Conservation (phyloP, 1,140 invertebrate species). For the Hypothenemus hampei region DNA sequence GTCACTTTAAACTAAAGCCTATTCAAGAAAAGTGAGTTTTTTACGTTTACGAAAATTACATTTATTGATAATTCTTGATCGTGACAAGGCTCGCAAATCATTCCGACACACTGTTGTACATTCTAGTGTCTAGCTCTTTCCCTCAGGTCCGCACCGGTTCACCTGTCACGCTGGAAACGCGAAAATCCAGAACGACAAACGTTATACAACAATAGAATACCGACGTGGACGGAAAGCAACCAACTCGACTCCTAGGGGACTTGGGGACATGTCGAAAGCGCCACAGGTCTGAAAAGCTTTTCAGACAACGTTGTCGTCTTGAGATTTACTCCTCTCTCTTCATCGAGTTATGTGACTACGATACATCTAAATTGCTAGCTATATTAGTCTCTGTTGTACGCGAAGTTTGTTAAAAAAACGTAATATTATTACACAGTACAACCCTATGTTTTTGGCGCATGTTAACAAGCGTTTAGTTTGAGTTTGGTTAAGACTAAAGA, state of each 20-base stretch:
- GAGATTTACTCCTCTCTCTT: too few species aligned
- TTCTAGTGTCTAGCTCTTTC: constrained; percentile 11
- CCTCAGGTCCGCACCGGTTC: constrained; percentile 15
- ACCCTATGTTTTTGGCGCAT: too few species aligned
- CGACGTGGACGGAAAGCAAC: constrained; percentile 26
- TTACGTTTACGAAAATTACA: too few species aligned
- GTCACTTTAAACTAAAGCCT: not conserved
- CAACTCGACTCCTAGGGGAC: constrained; percentile 13
- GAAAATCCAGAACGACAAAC: constrained; percentile 22
- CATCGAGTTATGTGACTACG: constrained; percentile 17
- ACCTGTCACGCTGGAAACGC: constrained; percentile 20
- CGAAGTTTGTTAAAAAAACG: too few species aligned
- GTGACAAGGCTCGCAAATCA: constrained; percentile 13
- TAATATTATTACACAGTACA: too few species aligned
- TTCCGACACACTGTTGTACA: constrained; percentile 16
- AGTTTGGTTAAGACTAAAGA: too few species aligned
- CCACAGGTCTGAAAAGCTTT: constrained; percentile 18
- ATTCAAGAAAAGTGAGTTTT: too few species aligned
- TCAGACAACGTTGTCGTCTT: constrained; percentile 7
- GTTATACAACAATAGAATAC: constrained; percentile 23
- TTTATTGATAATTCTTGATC: constrained; percentile 10
- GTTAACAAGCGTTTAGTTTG: too few species aligned
- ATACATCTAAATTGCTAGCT: constrained; percentile 2
- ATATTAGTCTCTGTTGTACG: too few species aligned
- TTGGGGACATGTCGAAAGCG: constrained; percentile 12